Base-by-base conservation (phyloP, 2,888 invertebrate genomes). In the Calameuta pallipes region DNA sequence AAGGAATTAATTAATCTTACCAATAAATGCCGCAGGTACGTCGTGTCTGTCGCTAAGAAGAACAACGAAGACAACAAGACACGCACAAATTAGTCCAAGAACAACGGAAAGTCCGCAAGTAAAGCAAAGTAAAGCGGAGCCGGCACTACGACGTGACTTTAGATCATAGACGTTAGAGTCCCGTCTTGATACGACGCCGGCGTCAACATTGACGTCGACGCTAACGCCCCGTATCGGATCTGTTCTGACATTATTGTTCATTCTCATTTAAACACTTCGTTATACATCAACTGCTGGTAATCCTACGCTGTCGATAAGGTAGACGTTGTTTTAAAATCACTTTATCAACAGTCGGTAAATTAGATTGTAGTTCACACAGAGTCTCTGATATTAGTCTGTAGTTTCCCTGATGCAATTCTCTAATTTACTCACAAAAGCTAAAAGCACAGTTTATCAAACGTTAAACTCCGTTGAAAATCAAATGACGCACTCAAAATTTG, bases 51-150 rank as follows among this genome's bases (percentile, higher is more conserved):
- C 71, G 37, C 69, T 73, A n/a, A 76, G 69, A 37, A 79, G 70
- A 37, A 76, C 74, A 69, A 76, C 73, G 76, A 76, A 74, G n/a
- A 75, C 37, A 30, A 74, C 69, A 30, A 79, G 79, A 73, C 69
- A 37, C 75, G 84, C 85, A 75, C 89, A 90, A 73, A 89, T 80
- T 31, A 90, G 78, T 33, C 85, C 83, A 4, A 90, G 81, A 56
- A 89, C 82, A 15, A 86, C 84, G 68, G 88, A 90, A 13, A 88
- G 41, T 31, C 89, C 87, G 77, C 88, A 89, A 70, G 84, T 82
- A 78, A 90, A 84, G 74, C 85, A 84, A 11, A 88, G 81, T 23
- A 86, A 37, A 1, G 79, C 69, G 75, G 78, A 76, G 37, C 76
- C 74, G 76, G 56, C 56, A 56, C 23, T 23, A 56, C 56, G 56